Evolutionary conservation across 2,888 invertebrate species (phyloP), one percentile per base, ranked within the genome.

Genomic region (Eupithecia subumbrata): DNA sequence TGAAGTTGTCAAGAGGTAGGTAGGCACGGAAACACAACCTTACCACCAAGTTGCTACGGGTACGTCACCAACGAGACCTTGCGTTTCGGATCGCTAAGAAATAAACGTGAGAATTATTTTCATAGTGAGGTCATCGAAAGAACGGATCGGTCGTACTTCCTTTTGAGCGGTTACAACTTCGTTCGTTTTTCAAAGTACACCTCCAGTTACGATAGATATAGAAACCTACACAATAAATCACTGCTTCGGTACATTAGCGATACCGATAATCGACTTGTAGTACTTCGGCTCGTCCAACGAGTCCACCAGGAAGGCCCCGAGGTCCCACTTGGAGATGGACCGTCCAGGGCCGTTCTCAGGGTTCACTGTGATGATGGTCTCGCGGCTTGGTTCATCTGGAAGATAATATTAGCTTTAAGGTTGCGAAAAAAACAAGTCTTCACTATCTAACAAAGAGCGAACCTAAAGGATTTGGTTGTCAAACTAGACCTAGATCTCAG

Each of bases 271-370:
- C 2, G 88, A 77, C 76, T 89, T 88, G 83, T 96, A 96, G 90
- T 97, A 96, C 84, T 97, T 96, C 0, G 97, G 95, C 77, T 96
- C 95, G n/a, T 93, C 91, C 68, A 98, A 92, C 69, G 96, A 94
- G 81, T 97, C 97, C 0, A 98, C 95, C 76, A 98, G 94, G 90
- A 98, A 98, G 78, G 95, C 94, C 1, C 97, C 98, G 70, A 98
- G 95, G 89, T 97, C 97, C 87, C 96, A 93, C 86, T 98, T 98
- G 18, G 97, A 97, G 76, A 98, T 96, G 69, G 95, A 89, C 12
- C 96, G 95, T 4, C 97, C 97, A 0, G 97, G 96, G 0, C 96
- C 95, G 73, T 95, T 95, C 78, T 96, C 96, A 37, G 96, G 95
- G 82, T 96, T 95, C 4, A 97, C 92, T 64, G 95, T 92, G 80